Percentiles rank a stretch among this genome's conserved stretches.
Evolutionary conservation across 2,113 vertebrate species (phyloP).

Genomic region (Turnix velox): DNA sequence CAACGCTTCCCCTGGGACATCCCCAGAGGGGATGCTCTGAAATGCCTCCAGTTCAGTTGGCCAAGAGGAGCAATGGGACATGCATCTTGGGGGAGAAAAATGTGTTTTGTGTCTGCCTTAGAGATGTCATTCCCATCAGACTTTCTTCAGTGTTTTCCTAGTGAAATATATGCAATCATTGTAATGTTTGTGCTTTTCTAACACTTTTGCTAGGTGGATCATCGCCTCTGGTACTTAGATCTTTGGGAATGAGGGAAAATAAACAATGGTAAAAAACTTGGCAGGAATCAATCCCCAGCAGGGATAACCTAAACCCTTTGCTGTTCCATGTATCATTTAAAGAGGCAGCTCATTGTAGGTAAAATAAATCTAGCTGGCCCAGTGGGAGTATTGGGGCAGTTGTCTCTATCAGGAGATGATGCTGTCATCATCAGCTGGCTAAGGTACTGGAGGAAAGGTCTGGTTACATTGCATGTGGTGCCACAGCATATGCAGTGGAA

Average conservation of each 20-base stretch:
- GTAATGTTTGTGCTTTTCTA: slow-evolving; percentile 9
- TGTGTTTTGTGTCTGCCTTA: neutral
- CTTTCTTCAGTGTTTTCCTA: neutral
- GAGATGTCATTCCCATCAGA: neutral
- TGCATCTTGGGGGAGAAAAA: neutral
- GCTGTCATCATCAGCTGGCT: neutral
- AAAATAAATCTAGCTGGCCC: neutral
- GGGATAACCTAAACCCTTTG: slow-evolving; percentile 3
- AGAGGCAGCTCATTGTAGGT: neutral
- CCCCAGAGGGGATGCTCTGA: neutral
- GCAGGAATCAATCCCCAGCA: neutral
- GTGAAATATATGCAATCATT: neutral
- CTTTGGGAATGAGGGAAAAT: neutral
- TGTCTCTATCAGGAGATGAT: neutral
- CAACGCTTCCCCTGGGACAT: neutral
- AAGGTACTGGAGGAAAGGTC: neutral
- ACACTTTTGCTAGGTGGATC: neutral
- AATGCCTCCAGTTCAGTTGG: neutral
- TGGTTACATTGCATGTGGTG: neutral
- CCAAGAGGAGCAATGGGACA: neutral
- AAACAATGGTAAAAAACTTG: neutral
- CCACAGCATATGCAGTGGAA: neutral
- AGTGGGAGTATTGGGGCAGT: neutral
- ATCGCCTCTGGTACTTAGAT: neutral
- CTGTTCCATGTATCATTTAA: neutral